A percentile compares a stretch with the other conserved stretches of the same genome.
Conservation (phyloP, 2,797 vertebrate species). For the Cossypha caffra region DNA sequence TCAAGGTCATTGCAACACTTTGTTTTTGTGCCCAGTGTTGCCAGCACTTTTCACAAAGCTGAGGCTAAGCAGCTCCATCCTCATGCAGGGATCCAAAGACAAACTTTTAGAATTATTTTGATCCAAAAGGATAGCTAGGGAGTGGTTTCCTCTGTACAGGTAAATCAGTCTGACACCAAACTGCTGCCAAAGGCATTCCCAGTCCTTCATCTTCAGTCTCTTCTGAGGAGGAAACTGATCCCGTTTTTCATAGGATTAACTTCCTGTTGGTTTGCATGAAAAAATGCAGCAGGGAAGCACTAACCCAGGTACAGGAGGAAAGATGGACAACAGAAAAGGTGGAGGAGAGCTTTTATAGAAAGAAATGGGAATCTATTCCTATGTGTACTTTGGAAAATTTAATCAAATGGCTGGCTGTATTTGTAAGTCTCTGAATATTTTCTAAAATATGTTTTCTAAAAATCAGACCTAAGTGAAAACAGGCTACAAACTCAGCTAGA, state of each 20-base stretch:
- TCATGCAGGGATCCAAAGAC: neutral
- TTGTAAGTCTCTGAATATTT: neutral
- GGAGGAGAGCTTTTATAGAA: neutral
- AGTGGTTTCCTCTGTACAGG: neutral
- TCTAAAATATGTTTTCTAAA: neutral
- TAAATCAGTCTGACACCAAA: neutral
- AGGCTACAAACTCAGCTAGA: neutral
- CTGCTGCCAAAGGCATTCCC: neutral
- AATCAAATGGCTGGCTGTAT: neutral
- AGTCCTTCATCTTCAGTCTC: neutral
- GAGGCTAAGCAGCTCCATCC: neutral
- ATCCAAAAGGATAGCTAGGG: neutral
- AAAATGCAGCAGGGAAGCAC: neutral
- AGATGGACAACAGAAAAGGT: neutral
- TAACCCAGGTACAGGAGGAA: neutral
- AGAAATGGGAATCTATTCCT: neutral
- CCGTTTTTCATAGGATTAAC: neutral
- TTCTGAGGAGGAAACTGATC: neutral
- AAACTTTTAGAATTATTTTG: neutral
- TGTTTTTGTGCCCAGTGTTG: neutral
- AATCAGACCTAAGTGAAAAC: neutral
- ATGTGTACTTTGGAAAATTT: neutral
- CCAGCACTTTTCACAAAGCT: neutral
- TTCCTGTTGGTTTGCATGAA: neutral
- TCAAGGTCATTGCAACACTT: neutral